Conservation (phyloP, 2,113 vertebrate genomes). For the Micronisus gabar region DNA sequence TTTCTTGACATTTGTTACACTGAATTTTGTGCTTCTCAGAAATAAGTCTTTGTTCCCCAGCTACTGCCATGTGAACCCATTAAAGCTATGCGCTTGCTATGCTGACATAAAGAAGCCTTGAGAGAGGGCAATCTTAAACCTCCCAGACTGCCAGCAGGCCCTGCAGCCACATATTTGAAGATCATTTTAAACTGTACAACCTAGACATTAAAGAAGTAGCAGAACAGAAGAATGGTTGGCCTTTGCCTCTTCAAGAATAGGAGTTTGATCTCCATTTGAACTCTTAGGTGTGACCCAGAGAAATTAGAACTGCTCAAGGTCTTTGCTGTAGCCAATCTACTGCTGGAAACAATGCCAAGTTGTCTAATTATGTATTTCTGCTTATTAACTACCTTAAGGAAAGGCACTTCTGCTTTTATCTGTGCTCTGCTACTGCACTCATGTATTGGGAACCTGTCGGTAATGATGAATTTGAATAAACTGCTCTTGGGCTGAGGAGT, state of each 20-base stretch:
- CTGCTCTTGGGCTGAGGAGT: background rate
- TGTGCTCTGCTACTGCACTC: background rate
- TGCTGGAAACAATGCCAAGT: background rate
- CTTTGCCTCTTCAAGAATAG: background rate
- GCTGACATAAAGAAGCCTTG: background rate
- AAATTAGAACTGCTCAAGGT: background rate
- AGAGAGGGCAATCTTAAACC: background rate
- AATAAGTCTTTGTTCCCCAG: background rate
- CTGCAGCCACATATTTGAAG: background rate
- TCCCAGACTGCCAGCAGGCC: background rate
- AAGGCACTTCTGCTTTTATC: background rate
- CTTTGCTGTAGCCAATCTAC: background rate
- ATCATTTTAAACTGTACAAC: background rate
- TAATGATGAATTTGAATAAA: constrained; percentile 12
- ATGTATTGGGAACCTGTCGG: background rate
- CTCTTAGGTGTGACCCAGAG: background rate
- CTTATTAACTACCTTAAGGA: background rate
- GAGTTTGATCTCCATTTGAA: background rate
- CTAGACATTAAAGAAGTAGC: background rate
- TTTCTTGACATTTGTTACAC: background rate
- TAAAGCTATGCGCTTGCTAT: accelerated
- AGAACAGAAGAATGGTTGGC: background rate
- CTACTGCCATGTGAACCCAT: background rate
- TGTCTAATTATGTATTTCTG: background rate
- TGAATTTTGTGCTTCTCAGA: background rate